These are phyloP conservation scores for Drosophila ambigua DNA, from an alignment of 1,140 invertebrate species.

Conservation along the genomic window DNA sequence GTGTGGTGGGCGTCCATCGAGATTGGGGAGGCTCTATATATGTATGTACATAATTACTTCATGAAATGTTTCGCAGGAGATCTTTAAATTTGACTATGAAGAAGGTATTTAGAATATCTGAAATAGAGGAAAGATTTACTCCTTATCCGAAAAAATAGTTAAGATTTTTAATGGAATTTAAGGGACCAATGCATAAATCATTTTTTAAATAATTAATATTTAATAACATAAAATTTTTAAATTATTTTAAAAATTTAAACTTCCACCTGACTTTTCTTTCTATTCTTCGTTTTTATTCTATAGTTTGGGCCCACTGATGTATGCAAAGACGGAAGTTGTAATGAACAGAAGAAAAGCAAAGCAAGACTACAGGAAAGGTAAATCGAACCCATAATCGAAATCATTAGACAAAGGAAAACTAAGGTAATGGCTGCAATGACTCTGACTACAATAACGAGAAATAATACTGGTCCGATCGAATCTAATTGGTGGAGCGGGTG, in stretches of 20 bases:
- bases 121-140: too few relatives aligned
- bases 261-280: background rate
- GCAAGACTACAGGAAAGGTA: slow-evolving; percentile 23
- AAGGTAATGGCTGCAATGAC: slow-evolving; percentile 37
- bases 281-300: background rate
- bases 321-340: slow-evolving; percentile 43
- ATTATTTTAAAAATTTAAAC: too few relatives aligned
- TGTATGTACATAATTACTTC: background rate
- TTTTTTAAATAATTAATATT: too few relatives aligned
- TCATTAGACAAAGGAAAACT: slow-evolving; percentile 65
- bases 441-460: slow-evolving; percentile 36
- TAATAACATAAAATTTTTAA: too few relatives aligned
- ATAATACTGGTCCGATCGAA: slow-evolving; percentile 37
- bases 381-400: slow-evolving; percentile 59
- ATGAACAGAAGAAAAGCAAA: slow-evolving; percentile 18
- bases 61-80: background rate
- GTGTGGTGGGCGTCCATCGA: background rate
- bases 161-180: too few relatives aligned
- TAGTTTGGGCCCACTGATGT: slow-evolving; percentile 5
- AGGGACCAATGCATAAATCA: too few relatives aligned
- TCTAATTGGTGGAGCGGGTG: slow-evolving; percentile 44
- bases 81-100: too few relatives aligned
- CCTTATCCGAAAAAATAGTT: too few relatives aligned
- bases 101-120: too few relatives aligned
- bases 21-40: background rate